A percentile compares a stretch with the other conserved stretches of the same genome.
These are phyloP conservation scores for Calliphora vicina DNA, from an alignment of 1,140 invertebrate species.

Conservation along the genomic window DNA sequence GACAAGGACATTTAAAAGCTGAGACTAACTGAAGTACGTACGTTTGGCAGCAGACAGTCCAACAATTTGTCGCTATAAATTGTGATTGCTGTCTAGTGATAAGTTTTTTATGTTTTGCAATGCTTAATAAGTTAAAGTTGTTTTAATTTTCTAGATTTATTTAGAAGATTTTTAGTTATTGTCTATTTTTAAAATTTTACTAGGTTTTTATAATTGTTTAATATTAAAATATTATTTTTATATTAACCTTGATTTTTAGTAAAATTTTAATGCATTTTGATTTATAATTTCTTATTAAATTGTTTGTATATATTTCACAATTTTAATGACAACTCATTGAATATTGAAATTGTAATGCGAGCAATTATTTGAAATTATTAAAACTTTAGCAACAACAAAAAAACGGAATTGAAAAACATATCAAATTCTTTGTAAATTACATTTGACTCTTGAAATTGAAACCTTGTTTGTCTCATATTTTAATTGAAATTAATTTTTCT, in stretches of 20 bases:
- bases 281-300: no score
- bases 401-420: constrained; percentile 20
- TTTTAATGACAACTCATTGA: not conserved
- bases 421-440: constrained; percentile 27
- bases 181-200: not conserved
- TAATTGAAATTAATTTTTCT: not conserved
- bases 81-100: not conserved
- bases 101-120: not conserved
- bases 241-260: not conserved
- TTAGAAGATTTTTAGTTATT: not conserved
- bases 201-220: not conserved
- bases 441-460: constrained; percentile 14
- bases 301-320: no score
- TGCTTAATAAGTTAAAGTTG: not conserved
- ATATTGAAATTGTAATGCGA: not conserved
- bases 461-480: not conserved
- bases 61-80: not conserved
- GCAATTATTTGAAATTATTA: not conserved
- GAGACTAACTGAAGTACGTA: not conserved
- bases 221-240: not conserved
- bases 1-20: constrained; percentile 3
- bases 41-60: not conserved
- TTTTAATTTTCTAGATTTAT: not conserved
- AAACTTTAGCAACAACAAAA: not conserved
- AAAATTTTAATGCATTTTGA: not conserved